Base-by-base conservation (phyloP, 35 echinoderm and acorn worm genomes). In the Ophioderma brevispina region DNA sequence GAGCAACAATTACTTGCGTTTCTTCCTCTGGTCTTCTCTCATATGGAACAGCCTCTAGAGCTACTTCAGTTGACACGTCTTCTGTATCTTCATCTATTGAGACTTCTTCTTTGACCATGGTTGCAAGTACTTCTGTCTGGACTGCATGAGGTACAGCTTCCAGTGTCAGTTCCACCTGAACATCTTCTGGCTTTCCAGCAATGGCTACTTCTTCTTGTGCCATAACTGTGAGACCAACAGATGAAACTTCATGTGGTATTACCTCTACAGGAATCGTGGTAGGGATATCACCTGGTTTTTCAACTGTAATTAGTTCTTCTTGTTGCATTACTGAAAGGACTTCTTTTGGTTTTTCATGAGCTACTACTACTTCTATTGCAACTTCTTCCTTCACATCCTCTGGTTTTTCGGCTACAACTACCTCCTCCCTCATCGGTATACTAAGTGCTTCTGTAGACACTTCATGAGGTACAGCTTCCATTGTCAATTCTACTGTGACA, bases 291-390 rank as follows among this genome's bases (percentile, higher is more conserved):
- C 81, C 78, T 17, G 91, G 90, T 85, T 85, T 85, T 15, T 86
- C 41, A 49, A 41, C 38, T 32, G 90, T 36, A 18, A 91, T 79
- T 13, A 85, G 39, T 78, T 85, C 3, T 86, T 91, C 90, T 25
- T 70, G 59, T 70, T 6, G 5, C 59, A 70, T 70, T 70, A 30
- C n/a, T 70, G 59, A 70, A 8, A 70, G n/a, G 17, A 70, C 59
- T 2, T 70, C 59, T 32, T 38, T 79, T 14, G 87, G n/a, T 1
- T 39, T 55, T 31, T 89, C 87, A 40, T 76, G 46, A 39, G 37
- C 78, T 21, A 37, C 70, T 40, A 40, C 76, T 31, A 80, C 28
- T 25, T 89, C 14, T 2, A 63, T 40, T 50, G 41, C 56, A 34
- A 50, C 77, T 43, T 70, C 59, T 70, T 18, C 59, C 23, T 46